Conservation (phyloP, 2,113 vertebrate species). For the Lepus americanus region DNA sequence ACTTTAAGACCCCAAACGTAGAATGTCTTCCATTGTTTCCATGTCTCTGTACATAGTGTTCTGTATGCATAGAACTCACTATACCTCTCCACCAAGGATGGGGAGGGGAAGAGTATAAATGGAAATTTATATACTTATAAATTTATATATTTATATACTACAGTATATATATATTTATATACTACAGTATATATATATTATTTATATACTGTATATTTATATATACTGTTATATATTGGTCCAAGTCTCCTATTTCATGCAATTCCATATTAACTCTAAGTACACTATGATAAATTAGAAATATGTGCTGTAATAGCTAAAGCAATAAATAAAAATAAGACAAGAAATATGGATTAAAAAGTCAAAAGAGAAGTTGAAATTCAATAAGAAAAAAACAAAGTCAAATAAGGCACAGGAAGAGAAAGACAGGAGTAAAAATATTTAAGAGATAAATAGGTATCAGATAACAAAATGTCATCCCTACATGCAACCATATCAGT, state of each 20-base stretch:
- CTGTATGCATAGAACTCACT: not conserved
- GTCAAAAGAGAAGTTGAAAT: not conserved
- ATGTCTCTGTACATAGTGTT: not conserved
- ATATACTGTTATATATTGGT: not conserved
- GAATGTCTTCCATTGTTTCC: not conserved
- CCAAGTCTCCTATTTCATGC: not conserved
- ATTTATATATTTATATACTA: too few relatives aligned
- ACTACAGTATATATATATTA: too few relatives aligned
- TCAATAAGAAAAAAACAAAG: not conserved
- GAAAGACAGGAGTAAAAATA: not conserved
- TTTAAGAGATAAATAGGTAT: not conserved
- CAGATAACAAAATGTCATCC: not conserved
- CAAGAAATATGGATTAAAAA: not conserved
- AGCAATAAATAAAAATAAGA: not conserved
- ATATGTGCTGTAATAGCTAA: not conserved
- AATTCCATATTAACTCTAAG: not conserved
- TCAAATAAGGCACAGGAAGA: not conserved
- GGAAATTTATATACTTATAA: not conserved
- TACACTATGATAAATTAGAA: not conserved
- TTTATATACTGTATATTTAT: too few relatives aligned
- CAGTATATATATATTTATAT: too few relatives aligned
- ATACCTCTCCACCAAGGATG: not conserved
- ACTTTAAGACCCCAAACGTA: not conserved
- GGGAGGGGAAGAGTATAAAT: not conserved
- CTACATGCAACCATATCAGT: not conserved